A percentile compares a stretch with the other conserved stretches of the same genome.
Evolutionary conservation across 2,797 vertebrate species (phyloP).

Genomic region (Siniperca obscura): DNA sequence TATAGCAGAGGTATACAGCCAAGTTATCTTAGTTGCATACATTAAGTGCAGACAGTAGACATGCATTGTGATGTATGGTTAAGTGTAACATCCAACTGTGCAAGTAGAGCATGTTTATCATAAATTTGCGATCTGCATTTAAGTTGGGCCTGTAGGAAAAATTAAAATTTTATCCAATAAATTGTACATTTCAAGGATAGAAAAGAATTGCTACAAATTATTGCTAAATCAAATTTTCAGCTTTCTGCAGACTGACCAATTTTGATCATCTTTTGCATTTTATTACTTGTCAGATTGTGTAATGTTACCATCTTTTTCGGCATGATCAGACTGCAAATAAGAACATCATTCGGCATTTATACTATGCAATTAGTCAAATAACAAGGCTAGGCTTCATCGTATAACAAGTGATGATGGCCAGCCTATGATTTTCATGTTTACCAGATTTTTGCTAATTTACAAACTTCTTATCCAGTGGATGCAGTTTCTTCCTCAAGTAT

Average conservation of each 20-base stretch:
- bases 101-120: slow-evolving; percentile 44
- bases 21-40: slow-evolving; percentile 50
- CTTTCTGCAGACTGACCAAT: slow-evolving; percentile 52
- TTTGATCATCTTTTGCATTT: slow-evolving; percentile 58
- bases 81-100: slow-evolving; percentile 50
- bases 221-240: slow-evolving; percentile 20
- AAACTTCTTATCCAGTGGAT: slow-evolving; percentile 5
- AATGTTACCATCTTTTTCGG: slow-evolving; percentile 10
- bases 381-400: not conserved
- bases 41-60: slow-evolving; percentile 44
- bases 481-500: slow-evolving; percentile 14
- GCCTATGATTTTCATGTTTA: not conserved
- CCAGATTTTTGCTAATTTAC: slow-evolving; percentile 5
- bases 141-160: slow-evolving; percentile 36
- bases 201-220: slow-evolving; percentile 17
- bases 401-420: not conserved
- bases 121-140: slow-evolving; percentile 17
- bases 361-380: slow-evolving; percentile 34
- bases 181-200: slow-evolving; percentile 51
- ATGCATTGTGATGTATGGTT: slow-evolving; percentile 46
- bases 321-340: slow-evolving; percentile 28
- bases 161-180: slow-evolving; percentile 26
- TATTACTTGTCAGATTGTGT: not conserved
- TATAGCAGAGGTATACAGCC: slow-evolving; percentile 57
- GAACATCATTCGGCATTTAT: slow-evolving; percentile 11